These are phyloP conservation scores for Carassius gibelio DNA, from an alignment of 2,113 vertebrate species.

Conservation along the genomic window DNA sequence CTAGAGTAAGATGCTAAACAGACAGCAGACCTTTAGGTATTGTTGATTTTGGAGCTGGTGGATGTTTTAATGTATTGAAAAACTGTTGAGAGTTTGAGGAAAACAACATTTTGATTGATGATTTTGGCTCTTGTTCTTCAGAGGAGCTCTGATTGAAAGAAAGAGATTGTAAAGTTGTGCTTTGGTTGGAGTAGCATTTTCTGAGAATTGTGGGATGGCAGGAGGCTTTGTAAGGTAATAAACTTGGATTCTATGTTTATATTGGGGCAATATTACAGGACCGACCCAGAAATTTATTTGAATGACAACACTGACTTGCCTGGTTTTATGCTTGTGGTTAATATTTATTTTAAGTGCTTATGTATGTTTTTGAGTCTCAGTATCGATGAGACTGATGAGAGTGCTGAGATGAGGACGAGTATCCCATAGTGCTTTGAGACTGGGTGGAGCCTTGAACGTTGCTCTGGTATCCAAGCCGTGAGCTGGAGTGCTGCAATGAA, in stretches of 20 bases:
- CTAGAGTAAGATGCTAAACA: not conserved
- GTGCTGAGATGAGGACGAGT: conserved; percentile 93
- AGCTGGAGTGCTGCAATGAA: conserved; percentile 86
- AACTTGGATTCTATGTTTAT: not conserved
- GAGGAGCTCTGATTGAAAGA: not conserved
- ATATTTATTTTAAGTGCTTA: not conserved
- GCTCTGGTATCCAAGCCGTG: conserved; percentile 98
- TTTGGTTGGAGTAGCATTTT: not conserved
- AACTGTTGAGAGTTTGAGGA: not conserved
- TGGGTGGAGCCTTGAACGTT: conserved; percentile 93
- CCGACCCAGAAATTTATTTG: not conserved
- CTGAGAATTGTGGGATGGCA: not conserved
- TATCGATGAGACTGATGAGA: conserved; percentile 94
- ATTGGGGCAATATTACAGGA: not conserved
- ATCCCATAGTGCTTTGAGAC: conserved; percentile 93
- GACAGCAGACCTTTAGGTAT: not conserved
- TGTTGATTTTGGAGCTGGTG: not conserved
- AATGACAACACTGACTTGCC: conserved; percentile 17
- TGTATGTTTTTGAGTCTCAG: conserved; percentile 70
- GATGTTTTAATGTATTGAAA: not conserved
- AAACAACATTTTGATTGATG: not conserved
- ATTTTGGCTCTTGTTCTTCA: not conserved
- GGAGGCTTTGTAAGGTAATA: not conserved
- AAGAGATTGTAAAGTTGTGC: conserved; percentile 1
- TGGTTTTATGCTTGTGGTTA: not conserved